Base-by-base conservation (phyloP, 92 coral and sea anemone species). In the Siderastrea radians region DNA sequence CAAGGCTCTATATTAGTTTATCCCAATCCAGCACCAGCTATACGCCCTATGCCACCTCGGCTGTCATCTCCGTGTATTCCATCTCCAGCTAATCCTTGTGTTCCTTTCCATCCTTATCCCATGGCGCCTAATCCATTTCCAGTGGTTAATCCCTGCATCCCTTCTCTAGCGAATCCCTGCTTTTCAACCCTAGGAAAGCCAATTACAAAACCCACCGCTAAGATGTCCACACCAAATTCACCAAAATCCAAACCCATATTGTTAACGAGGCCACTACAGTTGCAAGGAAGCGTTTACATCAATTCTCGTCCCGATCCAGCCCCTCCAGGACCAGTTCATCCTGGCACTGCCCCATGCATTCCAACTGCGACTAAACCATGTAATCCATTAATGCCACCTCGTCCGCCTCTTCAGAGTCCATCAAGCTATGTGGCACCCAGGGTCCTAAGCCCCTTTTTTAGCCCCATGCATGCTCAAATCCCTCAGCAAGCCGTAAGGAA, bases 141-240 rank as follows among this genome's bases (percentile, higher is more conserved):
- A 26, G 68, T 75, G 59, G 15, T 65, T 51, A 72, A 83, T 48
- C 89, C 89, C 82, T 85, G 89, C 80, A 78, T 85, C 83, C 84
- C 89, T 76, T 85, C 84, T 19, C 70, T 55, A 76, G 77, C 77
- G 76, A 85, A 85, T 57, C 89, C 77, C 3, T 85, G 89, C 52
- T 49, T 15, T 62, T 60, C 83, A 51, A 63, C 49, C 49, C 16
- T 14, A 10, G 72, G 6, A 58, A 73, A 60, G 44, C 72, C 63
- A 60, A 17, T 45, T 26, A 4, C 49, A 26, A 83, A 47, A 14
- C 79, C 74, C 7, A 19, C 59, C 17, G 12, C 66, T 7, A 68
- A 44, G 57, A 52, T 4, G n/a, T 52, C 49, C 2, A 44, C 62
- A 46, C 63, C 72, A 43, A 45, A 49, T 3, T 46, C 69, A 43